These are phyloP conservation scores for Thunnus albacares DNA, from an alignment of 2,797 vertebrate genomes.

Conservation along the genomic window DNA sequence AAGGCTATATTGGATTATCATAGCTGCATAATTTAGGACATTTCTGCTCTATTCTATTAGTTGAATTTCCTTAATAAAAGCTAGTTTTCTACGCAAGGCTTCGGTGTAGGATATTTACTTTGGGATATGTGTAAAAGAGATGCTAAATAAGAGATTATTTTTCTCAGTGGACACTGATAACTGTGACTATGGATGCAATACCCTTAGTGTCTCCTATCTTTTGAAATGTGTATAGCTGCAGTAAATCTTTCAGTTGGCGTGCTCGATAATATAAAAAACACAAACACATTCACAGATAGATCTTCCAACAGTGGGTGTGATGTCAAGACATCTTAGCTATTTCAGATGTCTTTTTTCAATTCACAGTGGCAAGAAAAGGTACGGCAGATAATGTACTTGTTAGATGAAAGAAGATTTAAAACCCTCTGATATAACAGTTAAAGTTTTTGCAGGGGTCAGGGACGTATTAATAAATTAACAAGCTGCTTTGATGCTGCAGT, in stretches of 20 bases:
- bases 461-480: background rate
- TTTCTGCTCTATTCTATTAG: slow-evolving; percentile 24
- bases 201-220: background rate
- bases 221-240: background rate
- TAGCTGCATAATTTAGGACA: slow-evolving; percentile 32
- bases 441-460: background rate
- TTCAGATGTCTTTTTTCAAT: background rate
- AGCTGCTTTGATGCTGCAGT: background rate
- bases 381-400: background rate
- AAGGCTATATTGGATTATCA: slow-evolving; percentile 46
- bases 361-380: background rate
- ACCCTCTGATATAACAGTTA: background rate
- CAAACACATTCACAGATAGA: background rate
- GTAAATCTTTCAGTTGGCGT: background rate
- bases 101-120: background rate
- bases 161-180: background rate
- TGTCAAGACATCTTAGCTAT: background rate
- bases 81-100: slow-evolving; percentile 10
- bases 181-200: background rate
- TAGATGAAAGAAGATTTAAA: background rate
- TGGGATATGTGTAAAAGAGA: background rate
- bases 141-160: background rate
- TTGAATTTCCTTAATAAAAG: slow-evolving; percentile 18
- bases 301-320: background rate
- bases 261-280: background rate